Percentiles rank a stretch among this genome's conserved stretches.
phyloP scores from a whole-genome alignment of 2,888 invertebrate species.

The Noctua pronuba region DNA sequence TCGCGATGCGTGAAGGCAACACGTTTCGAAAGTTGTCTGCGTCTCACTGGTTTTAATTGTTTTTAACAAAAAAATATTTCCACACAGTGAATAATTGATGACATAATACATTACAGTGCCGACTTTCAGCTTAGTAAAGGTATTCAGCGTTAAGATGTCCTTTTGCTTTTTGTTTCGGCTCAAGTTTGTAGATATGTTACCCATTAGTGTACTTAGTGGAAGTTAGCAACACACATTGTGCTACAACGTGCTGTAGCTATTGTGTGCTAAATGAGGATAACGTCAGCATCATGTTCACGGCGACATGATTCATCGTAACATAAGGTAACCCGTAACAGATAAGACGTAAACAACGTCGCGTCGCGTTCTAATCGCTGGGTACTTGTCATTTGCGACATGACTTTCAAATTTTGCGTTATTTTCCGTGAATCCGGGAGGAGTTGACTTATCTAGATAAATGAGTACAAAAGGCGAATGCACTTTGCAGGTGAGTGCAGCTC shows the following conservation, averaged over 20 bases:
- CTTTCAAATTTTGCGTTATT: constrained; percentile 11
- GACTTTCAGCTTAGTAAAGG: constrained; percentile 13
- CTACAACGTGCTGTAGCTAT: constrained; percentile 27
- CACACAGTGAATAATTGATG: constrained; percentile 1
- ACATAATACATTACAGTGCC: constrained; percentile 12
- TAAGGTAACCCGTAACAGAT: constrained; percentile 39
- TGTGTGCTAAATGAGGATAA: constrained; percentile 48
- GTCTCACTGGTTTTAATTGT: constrained; percentile 35
- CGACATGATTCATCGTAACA: constrained; percentile 50
- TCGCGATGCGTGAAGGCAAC: constrained; percentile 59
- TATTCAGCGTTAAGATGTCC: constrained; percentile 15
- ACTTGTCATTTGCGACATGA: constrained; percentile 13
- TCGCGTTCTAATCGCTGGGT: constrained; percentile 5
- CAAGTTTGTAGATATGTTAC: constrained; percentile 1
- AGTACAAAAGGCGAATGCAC: constrained; percentile 48
- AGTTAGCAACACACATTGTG: constrained; percentile 35
- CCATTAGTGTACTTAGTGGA: neutral
- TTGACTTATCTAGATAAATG: neutral
- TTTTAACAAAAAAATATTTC: constrained; percentile 17
- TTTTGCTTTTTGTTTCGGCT: constrained; percentile 17
- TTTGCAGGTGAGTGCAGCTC: constrained; percentile 59
- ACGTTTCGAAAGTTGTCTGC: constrained; percentile 51
- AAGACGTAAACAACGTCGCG: constrained; percentile 32
- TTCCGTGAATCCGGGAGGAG: constrained; percentile 2
- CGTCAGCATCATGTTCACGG: constrained; percentile 46